These are phyloP conservation scores for Pheosia gnoma DNA, from an alignment of 2,888 invertebrate species.

Conservation along the genomic window DNA sequence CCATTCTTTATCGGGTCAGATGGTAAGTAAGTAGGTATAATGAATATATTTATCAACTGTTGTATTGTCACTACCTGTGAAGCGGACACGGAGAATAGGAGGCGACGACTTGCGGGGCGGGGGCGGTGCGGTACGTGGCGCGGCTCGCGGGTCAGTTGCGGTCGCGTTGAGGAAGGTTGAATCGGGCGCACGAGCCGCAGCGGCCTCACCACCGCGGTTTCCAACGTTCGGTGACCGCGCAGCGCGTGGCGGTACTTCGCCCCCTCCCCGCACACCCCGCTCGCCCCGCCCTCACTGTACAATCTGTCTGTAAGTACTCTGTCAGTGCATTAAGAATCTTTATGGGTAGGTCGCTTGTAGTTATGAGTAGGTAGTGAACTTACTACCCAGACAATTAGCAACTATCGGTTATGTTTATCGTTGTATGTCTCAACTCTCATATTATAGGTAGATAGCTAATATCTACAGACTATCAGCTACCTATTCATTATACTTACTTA, in stretches of 20 bases:
- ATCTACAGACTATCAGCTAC: too few relatives aligned
- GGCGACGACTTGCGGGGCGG: conserved; percentile 18
- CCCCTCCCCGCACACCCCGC: conserved; percentile 53
- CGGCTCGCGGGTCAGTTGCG: conserved; percentile 79
- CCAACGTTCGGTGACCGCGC: conserved; percentile 81
- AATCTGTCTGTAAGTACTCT: not conserved
- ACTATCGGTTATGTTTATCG: too few relatives aligned
- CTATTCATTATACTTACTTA: too few relatives aligned
- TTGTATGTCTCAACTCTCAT: too few relatives aligned
- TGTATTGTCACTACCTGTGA: conserved; percentile 4
- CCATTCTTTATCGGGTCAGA: too few relatives aligned
- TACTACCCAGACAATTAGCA: too few relatives aligned
- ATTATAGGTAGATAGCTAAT: too few relatives aligned
- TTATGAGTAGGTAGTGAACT: too few relatives aligned
- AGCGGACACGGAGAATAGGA: conserved; percentile 29
- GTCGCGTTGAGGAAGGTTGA: conserved; percentile 84
- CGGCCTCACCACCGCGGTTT: conserved; percentile 74
- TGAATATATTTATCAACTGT: not conserved
- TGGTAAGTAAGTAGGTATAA: too few relatives aligned
- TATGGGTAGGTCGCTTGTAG: too few relatives aligned
- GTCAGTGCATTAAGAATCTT: not conserved
- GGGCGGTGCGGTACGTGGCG: conserved; percentile 52
- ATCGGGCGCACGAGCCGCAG: conserved; percentile 79
- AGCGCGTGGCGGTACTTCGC: conserved; percentile 81
- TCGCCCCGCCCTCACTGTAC: conserved; percentile 47